Base-by-base conservation (phyloP, 30 jellyfish, hydroid and myxozoan species). In the Sanderia malayensis region DNA sequence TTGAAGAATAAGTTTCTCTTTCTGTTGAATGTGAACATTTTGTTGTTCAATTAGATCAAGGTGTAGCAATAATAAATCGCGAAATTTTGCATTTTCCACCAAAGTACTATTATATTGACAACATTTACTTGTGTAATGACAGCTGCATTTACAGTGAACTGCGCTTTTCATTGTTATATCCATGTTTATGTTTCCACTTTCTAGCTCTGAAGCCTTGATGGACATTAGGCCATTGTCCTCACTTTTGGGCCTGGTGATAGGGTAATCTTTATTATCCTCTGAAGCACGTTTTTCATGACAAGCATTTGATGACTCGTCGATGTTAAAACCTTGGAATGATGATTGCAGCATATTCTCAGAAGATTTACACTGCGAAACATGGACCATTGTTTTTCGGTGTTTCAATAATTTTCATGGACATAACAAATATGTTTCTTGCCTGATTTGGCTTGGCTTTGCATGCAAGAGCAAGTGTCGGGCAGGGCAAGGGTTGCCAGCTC, bases 291-390 rank as follows among this genome's bases (percentile, higher is more conserved):
- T n/a, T n/a, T n/a, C n/a, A n/a, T n/a, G n/a, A n/a, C n/a, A n/a
- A n/a, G n/a, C 71, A 82, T 49, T 34, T 71, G 79, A 31, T 64
- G 68, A 22, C 99, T 84, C 41, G 85, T 92, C 85, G 85, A 92
- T 68, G 52, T 92, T 46, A 92, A 92, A 80, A 96, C 85, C 25
- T 58, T 85, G 83, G 99, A 13, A 37, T 37, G 52, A 37, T 37
- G 11, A 24, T 49, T 19, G 23, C 4, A 15, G 18, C 6, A 18
- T 24, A 19, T 49, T 49, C 24, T 49, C 64, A 49, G 64, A 49
- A 19, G 64, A 49, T 4, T 49, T 24, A 18, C 64, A 9, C 23
- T 49, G 25, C 18, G 64, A 49, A 2, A 49, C 23, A 49, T 49
- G 64, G 18, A 49, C 64, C 64, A 49, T 49, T 9, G 8, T 49